Evolutionary conservation across 2,797 vertebrate genomes (phyloP).

Genomic region (Gobionotothen gibberifrons): DNA sequence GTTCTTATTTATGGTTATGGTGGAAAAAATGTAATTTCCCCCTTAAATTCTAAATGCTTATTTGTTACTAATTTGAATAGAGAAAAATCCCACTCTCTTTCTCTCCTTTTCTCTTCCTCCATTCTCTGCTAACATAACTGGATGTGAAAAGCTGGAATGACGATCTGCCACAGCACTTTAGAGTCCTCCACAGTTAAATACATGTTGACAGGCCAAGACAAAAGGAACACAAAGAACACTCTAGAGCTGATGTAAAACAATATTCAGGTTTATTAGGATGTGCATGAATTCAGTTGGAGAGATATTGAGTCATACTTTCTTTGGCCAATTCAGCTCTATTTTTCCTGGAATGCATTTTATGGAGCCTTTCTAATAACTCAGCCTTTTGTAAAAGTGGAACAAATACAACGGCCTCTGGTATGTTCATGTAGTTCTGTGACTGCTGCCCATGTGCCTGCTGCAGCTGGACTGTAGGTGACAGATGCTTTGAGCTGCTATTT

Average conservation of each 20-base stretch:
- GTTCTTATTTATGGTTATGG: constrained; percentile 30
- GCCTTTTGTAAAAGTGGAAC: background rate
- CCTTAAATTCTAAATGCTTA: constrained; percentile 22
- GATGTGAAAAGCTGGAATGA: constrained; percentile 60
- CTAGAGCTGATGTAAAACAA: constrained; percentile 50
- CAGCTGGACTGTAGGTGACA: constrained; percentile 65
- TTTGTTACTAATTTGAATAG: constrained; percentile 31
- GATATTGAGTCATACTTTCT: constrained; percentile 16
- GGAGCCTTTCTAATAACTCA: constrained; percentile 7
- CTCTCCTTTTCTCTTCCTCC: constrained; percentile 6
- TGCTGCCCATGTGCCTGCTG: constrained; percentile 19
- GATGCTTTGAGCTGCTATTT: constrained; percentile 66
- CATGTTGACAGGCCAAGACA: constrained; percentile 54
- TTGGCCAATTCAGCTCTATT: constrained; percentile 15
- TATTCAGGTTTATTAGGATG: constrained; percentile 26
- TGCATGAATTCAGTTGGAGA: constrained; percentile 22
- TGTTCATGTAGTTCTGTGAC: constrained; percentile 22
- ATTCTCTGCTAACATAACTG: constrained; percentile 47
- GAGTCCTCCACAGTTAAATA: constrained; percentile 47
- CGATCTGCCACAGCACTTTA: constrained; percentile 59
- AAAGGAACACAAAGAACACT: constrained; percentile 52
- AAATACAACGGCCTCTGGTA: constrained; percentile 1
- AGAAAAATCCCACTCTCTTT: background rate
- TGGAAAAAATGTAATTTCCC: constrained; percentile 25
- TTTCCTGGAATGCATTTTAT: constrained; percentile 40